Evolutionary conservation across 2,113 vertebrate genomes (phyloP).

Genomic region (Acrocephalus arundinaceus): DNA sequence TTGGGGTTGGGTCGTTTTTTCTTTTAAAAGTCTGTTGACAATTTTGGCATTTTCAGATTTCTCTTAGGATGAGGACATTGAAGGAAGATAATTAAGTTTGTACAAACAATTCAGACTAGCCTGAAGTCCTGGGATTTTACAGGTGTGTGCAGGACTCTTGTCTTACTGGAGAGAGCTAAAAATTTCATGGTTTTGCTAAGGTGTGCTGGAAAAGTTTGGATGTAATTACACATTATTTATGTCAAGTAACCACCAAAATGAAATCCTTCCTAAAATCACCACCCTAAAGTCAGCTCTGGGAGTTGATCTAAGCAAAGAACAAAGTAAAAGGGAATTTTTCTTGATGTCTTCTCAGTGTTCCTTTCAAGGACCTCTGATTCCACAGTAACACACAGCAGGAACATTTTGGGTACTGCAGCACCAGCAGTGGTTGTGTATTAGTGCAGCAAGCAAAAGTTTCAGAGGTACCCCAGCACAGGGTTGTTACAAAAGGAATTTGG

Average conservation of each 20-base stretch:
- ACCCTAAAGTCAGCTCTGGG: neutral
- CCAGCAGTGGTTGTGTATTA: neutral
- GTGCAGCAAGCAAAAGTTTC: neutral
- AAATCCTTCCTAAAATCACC: neutral
- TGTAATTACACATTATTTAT: neutral
- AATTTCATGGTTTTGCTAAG: neutral
- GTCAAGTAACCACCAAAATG: neutral
- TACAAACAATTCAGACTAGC: neutral
- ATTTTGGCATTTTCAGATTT: neutral
- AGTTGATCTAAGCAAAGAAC: neutral
- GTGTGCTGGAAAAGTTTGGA: neutral
- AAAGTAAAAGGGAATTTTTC: neutral
- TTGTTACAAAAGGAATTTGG: neutral
- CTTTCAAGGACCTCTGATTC: neutral
- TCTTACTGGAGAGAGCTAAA: neutral
- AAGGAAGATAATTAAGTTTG: neutral
- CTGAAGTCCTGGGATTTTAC: neutral
- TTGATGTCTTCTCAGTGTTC: neutral
- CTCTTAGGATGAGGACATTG: neutral
- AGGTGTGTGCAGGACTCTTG: fast-evolving
- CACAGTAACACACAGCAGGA: neutral
- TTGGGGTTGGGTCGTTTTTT: neutral
- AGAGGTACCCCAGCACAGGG: neutral
- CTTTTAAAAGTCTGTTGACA: neutral
- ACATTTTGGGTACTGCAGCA: neutral